Evolutionary conservation across 1,140 invertebrate species (phyloP), one percentile per base, ranked within the genome.

Genomic region (Zaprionus ghesquierei): DNA sequence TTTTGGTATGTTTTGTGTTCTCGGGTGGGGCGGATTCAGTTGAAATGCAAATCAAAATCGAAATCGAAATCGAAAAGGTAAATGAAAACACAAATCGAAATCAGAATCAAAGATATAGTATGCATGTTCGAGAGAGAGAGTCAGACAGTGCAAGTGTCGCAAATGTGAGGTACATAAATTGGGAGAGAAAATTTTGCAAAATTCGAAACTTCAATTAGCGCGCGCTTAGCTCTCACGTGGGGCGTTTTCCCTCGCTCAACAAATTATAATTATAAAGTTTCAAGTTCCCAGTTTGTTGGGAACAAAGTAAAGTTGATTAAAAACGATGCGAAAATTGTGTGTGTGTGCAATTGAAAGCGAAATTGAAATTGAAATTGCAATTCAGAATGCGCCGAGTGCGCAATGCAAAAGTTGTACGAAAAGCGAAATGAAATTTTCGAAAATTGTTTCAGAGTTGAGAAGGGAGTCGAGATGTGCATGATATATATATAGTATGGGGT

Each of bases 271-370:
- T 13, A 41, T 31, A 61, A 61, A 51, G 44, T 61, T 50, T 61
- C 18, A 18, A 22, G 41, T 22, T 46, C 41, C 35, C 15, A 15
- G 35, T 56, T 53, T 50, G 64, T 79, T 79, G 50, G 18, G 44
- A 41, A 79, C 77, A 69, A 79, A 73, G 75, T 69, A 79, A 79
- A 79, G 54, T 74, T 79, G 70, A 79, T 79, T 79, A 64, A 80
- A 76, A 80, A 81, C 69, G 59, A 81, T 75, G 77, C 15, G 44
- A 63, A 80, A 78, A 72, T 54, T 18, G 46, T 71, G 75, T 18
- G 46, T 71, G 75, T 38, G 65, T 80, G 77, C 72, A 78, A 78
- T 74, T 64, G 41, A 46, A 46, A 46, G 41, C 41, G 41, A 46
- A 46, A 35, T 35, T 35, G 12, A 35, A n/a, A 46, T 22, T 46